Evolutionary conservation across 2,113 vertebrate species (phyloP).

Genomic region (Ahaetulla prasina): DNA sequence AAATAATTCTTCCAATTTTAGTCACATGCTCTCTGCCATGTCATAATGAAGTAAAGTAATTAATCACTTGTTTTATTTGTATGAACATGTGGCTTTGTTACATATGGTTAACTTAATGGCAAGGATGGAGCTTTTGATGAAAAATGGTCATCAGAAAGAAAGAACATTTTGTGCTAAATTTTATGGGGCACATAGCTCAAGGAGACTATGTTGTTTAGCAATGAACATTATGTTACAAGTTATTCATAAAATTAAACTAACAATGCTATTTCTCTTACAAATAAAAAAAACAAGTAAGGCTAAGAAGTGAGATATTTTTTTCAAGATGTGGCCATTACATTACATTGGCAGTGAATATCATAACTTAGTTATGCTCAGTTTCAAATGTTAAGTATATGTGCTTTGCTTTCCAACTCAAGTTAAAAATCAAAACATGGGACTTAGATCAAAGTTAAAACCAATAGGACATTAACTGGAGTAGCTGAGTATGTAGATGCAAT

Average conservation of each 20-base stretch:
- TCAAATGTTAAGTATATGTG: not conserved
- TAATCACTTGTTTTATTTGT: slow-evolving; percentile 27
- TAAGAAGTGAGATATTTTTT: slow-evolving; percentile 32
- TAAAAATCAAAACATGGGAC: not conserved
- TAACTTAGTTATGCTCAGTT: not conserved
- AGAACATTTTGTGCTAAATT: slow-evolving; percentile 26
- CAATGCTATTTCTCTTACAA: slow-evolving; percentile 38
- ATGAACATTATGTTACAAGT: slow-evolving; percentile 51
- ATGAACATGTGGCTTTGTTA: slow-evolving; percentile 37
- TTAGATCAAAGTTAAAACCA: not conserved
- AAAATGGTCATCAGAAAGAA: slow-evolving; percentile 38
- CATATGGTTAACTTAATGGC: slow-evolving; percentile 49
- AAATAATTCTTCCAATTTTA: slow-evolving; percentile 56
- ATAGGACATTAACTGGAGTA: not conserved
- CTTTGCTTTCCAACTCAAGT: slow-evolving; percentile 34
- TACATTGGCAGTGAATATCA: slow-evolving; percentile 43
- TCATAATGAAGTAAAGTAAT: slow-evolving; percentile 44
- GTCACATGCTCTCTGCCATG: slow-evolving; percentile 48
- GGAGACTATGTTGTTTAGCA: slow-evolving; percentile 32
- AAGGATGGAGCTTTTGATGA: slow-evolving; percentile 18
- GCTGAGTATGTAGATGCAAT: not conserved
- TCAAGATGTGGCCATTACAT: slow-evolving; percentile 55
- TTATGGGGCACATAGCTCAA: slow-evolving; percentile 32
- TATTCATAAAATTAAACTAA: slow-evolving; percentile 54
- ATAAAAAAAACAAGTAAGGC: slow-evolving; percentile 31